A percentile compares a stretch with the other conserved stretches of the same genome.
Evolutionary conservation across 30 jellyfish, hydroid and myxozoan species (phyloP).

Genomic region (Hydractinia symbiolongicarpus): DNA sequence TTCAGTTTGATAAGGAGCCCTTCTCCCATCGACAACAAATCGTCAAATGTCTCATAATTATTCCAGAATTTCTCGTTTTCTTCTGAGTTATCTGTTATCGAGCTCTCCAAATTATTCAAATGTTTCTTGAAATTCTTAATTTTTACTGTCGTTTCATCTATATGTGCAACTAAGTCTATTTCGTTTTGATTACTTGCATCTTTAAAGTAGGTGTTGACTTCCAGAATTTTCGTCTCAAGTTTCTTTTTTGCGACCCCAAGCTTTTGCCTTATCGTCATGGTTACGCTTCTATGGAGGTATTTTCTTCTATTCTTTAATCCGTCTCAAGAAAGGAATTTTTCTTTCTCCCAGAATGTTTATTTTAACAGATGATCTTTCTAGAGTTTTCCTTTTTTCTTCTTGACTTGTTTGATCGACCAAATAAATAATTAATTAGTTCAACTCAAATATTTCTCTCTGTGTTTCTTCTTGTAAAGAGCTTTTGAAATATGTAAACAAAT

Average conservation of each 20-base stretch:
- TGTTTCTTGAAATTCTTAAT: background rate
- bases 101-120: constrained; percentile 7
- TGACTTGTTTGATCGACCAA: background rate
- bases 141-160: no score
- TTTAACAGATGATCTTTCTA: background rate
- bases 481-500: no score
- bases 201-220: background rate
- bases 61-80: constrained; percentile 8
- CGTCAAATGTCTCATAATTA: constrained; percentile 11
- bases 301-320: no score
- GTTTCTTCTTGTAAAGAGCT: no score
- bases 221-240: constrained; percentile 6
- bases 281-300: background rate
- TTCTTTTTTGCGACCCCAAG: constrained; percentile 4
- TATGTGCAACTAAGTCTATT: no score
- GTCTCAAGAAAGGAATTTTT: no score
- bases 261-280: constrained; percentile 8
- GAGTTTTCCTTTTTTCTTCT: constrained; percentile 4
- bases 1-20: background rate
- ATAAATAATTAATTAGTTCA: no score
- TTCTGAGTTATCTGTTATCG: background rate
- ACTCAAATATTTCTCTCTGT: no score
- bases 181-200: no score
- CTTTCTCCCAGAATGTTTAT: background rate
- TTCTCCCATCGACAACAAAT: constrained; percentile 2